phyloP scores from a whole-genome alignment of 2,797 vertebrate species.

The Dryobates pubescens region DNA sequence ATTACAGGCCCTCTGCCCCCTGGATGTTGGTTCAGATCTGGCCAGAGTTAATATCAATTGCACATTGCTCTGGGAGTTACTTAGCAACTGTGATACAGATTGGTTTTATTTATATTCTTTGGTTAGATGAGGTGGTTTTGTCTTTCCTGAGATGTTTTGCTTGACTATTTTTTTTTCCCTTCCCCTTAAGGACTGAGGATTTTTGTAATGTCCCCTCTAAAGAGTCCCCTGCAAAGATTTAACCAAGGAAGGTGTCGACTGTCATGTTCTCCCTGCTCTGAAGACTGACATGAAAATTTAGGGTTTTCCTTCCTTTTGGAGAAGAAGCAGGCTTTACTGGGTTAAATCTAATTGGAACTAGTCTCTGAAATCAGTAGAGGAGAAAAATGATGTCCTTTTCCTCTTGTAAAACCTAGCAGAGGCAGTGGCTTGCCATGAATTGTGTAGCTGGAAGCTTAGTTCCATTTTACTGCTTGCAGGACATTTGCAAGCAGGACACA shows the following conservation, averaged over 20 bases:
- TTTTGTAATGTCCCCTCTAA: not conserved
- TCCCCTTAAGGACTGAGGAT: not conserved
- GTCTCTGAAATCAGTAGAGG: not conserved
- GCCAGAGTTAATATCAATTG: not conserved
- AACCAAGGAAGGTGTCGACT: not conserved
- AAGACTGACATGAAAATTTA: not conserved
- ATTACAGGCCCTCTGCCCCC: not conserved
- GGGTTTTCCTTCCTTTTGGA: not conserved
- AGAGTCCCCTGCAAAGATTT: not conserved
- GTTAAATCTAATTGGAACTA: not conserved
- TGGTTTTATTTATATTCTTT: not conserved
- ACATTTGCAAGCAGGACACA: conserved; percentile 20
- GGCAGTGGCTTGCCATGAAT: not conserved
- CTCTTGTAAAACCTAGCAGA: not conserved
- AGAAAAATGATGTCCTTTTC: rapidly evolving
- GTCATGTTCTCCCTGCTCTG: not conserved
- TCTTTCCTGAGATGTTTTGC: not conserved
- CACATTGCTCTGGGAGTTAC: not conserved
- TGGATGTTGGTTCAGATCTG: not conserved
- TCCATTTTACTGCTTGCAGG: conserved; percentile 1
- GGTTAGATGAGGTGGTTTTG: not conserved
- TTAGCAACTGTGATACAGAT: not conserved
- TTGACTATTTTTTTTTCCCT: not conserved
- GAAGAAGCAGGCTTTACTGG: not conserved
- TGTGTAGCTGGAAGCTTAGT: not conserved